Evolutionary conservation across 2,797 vertebrate species (phyloP), one percentile per base, ranked within the genome.

Genomic region (Falco berigora): DNA sequence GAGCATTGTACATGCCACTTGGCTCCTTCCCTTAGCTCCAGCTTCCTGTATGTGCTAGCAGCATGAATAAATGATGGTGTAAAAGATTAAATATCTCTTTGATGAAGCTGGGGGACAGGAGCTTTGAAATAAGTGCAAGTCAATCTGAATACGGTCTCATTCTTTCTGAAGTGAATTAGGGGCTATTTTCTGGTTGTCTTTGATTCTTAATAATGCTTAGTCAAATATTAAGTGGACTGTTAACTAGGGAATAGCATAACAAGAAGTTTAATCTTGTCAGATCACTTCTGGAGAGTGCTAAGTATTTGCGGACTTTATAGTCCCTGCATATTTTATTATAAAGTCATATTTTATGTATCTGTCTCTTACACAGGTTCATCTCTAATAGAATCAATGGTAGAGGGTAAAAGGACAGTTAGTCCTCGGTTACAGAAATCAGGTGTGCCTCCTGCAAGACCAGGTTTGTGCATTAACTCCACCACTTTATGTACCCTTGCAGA

Each of bases 101-200:
- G 86, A 46, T 75, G 94, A 49, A 68, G 56, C 63, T 53, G 53
- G 36, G 64, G 73, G 61, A 24, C 40, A 89, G 58, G 49, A 62
- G 86, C 22, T 59, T 90, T 90, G 83, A 36, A 77, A 86, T 11
- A 25, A 53, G 7, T 4, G 1, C 28, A 77, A 53, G 84, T 85
- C 6, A 14, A 7, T 81, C 47, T 3, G 80, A 94, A 94, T 5
- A 3, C 1, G 0, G 50, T 66, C 61, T 20, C n/a, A 3, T 34
- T 53, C 94, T 71, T 93, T 90, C 85, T 71, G 63, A 69, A 56
- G 10, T 27, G 67, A 86, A 69, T 83, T 40, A 95, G 66, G 72
- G 53, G 53, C 75, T 95, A 13, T 86, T 94, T 94, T 50, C 59
- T 97, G 82, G 78, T 53, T 78, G 93, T 34, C 93, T 74, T 94